Percentiles rank a stretch among this genome's conserved stretches.
Evolutionary conservation across 2,113 vertebrate species (phyloP).

Genomic region (Potamarius usumacintae): DNA sequence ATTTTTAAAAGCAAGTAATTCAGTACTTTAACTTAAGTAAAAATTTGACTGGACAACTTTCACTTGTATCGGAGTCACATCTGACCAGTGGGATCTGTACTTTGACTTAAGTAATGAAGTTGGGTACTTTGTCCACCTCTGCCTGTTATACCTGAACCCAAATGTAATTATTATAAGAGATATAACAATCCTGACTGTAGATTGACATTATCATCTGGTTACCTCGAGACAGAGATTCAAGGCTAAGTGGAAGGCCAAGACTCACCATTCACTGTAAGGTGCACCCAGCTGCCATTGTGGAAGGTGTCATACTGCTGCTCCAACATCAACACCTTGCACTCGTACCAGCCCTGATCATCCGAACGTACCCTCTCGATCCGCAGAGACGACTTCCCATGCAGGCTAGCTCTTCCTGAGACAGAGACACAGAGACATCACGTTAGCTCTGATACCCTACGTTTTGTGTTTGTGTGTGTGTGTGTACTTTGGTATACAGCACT

Average conservation of each 20-base stretch:
- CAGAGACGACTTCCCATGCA: slow-evolving; percentile 94
- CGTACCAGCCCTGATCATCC: slow-evolving; percentile 98
- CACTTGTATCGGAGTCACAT: too few species aligned
- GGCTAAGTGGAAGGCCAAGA: background rate
- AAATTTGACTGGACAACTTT: too few species aligned
- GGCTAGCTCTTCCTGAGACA: slow-evolving; percentile 85
- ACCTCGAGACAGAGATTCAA: background rate
- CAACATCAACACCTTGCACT: slow-evolving; percentile 96
- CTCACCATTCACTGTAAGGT: slow-evolving; percentile 95
- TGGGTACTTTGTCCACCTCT: too few species aligned
- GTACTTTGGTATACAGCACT: background rate
- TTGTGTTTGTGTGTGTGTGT: background rate
- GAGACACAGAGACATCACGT: background rate
- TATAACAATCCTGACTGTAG: background rate
- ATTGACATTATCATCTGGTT: background rate
- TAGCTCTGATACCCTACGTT: background rate
- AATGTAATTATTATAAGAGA: background rate
- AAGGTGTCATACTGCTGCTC: slow-evolving; percentile 97
- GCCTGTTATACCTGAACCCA: background rate
- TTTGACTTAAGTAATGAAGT: too few species aligned
- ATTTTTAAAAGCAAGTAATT: too few species aligned
- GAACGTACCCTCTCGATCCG: slow-evolving; percentile 92
- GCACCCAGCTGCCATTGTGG: slow-evolving; percentile 98
- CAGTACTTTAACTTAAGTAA: too few species aligned
- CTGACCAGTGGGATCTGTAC: too few species aligned